A percentile compares a stretch with the other conserved stretches of the same genome.
Evolutionary conservation across 2,113 vertebrate genomes (phyloP).

Genomic region (Ptilonorhynchus violaceus): DNA sequence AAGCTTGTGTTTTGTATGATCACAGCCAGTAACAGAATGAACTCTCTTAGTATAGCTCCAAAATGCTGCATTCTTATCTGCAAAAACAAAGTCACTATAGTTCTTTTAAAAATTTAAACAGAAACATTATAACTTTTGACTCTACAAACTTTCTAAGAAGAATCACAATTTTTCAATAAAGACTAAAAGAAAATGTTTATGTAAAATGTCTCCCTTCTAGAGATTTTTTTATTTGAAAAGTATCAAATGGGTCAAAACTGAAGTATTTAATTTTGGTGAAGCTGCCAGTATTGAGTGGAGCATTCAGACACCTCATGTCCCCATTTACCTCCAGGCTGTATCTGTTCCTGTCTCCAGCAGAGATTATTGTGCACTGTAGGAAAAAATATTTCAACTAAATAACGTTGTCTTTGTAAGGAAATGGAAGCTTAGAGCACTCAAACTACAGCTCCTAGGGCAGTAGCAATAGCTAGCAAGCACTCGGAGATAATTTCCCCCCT

Average conservation of each 20-base stretch:
- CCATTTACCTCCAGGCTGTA: background rate
- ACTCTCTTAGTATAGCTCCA: background rate
- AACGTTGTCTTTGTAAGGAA: background rate
- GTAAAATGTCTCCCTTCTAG: background rate
- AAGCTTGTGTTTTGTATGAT: background rate
- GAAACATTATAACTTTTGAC: background rate
- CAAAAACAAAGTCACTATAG: background rate
- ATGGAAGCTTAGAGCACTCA: background rate
- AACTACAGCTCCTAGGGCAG: background rate
- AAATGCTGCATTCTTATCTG: background rate
- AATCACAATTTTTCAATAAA: background rate
- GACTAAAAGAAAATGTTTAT: background rate
- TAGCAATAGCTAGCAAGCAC: background rate
- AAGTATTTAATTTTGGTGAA: background rate
- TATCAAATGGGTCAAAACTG: background rate
- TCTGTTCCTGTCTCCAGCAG: conserved; percentile 32
- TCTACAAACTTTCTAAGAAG: background rate
- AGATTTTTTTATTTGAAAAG: background rate
- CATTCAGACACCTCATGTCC: background rate
- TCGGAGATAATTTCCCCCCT: background rate
- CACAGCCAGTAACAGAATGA: background rate
- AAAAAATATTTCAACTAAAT: background rate
- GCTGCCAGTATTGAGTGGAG: background rate
- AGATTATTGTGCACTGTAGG: background rate
- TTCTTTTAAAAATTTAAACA: background rate